Evolutionary conservation across 1,140 invertebrate genomes (phyloP), one percentile per base, ranked within the genome.

Genomic region (Pygmarrhopalites habei): DNA sequence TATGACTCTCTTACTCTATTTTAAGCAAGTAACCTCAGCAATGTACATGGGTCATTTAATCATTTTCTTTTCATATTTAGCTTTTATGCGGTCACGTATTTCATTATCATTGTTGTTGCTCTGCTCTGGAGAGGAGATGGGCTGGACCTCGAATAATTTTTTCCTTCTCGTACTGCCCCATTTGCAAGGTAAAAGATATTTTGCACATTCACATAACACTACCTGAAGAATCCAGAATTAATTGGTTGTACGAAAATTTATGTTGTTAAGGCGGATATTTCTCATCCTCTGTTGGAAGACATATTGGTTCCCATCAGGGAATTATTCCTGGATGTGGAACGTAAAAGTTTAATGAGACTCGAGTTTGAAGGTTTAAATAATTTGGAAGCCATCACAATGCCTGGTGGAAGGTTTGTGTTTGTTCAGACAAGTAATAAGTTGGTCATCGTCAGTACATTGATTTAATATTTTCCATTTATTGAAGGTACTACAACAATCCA

Each of bases 71-170:
- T n/a, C n/a, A n/a, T n/a, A n/a, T 39, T 49, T 80, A 94, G 84
- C 75, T 98, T 15, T 82, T 85, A 63, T 99, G 95, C 77, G 92
- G 92, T 1, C 95, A 99, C 73, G 90, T 98, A 7, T 98, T 98
- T 74, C 95, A 99, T 75, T 80, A 87, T 44, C 90, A 95, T 71
- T 99, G 95, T 77, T 90, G 89, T 69, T 85, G 84, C 71, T 87
- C 86, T 60, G 89, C 95, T 1, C 77, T 99, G 43, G 81, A 84
- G 64, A 91, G 89, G 72, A 82, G 86, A 71, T 99, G 95, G 95
- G 84, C 86, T 21, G 95, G 95, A 14, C 94, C 94, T 4, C 80
- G 95, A 61, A 98, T 99, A 39, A 93, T 92, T 3, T 98, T 99
- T 74, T 87, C 90, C 10, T 98, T 98, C 76, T 89, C 94, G 2